Percentiles rank a stretch among this genome's conserved stretches.
phyloP scores from a whole-genome alignment of 2,797 vertebrate species.

The Sebastes minor region DNA sequence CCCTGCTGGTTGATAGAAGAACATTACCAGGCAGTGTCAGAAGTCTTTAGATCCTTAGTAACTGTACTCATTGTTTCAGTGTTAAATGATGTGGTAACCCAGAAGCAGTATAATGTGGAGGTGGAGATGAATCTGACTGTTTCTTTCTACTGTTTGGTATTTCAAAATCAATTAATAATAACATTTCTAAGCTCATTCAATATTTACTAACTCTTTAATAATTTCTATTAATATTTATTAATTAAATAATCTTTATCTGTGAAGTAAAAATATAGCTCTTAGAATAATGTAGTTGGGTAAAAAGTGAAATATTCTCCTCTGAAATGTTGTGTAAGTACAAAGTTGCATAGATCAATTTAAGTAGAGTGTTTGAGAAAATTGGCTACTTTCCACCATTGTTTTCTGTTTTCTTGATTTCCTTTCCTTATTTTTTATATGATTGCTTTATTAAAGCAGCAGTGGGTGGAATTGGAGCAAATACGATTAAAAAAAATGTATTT shows the following conservation, averaged over 20 bases:
- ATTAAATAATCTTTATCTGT: neutral
- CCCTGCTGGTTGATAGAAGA: constrained; percentile 47
- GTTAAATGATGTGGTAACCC: neutral
- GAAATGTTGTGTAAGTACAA: neutral
- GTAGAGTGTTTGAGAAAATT: neutral
- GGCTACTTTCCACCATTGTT: neutral
- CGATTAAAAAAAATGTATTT: accelerated
- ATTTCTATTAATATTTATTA: no score
- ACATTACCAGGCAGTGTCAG: neutral
- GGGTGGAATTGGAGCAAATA: no score
- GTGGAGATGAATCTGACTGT: neutral
- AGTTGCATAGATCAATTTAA: neutral
- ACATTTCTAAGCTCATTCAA: neutral
- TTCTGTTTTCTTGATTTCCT: neutral
- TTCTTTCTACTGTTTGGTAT: neutral
- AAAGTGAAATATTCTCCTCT: neutral
- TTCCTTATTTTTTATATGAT: neutral
- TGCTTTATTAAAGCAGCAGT: neutral
- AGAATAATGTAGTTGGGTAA: neutral
- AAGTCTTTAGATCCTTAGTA: neutral
- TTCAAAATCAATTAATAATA: neutral
- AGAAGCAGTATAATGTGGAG: neutral
- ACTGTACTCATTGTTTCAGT: neutral
- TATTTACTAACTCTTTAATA: neutral
- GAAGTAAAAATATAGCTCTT: neutral